Conservation (phyloP, 2,888 invertebrate species). For the Xylota sylvarum region DNA sequence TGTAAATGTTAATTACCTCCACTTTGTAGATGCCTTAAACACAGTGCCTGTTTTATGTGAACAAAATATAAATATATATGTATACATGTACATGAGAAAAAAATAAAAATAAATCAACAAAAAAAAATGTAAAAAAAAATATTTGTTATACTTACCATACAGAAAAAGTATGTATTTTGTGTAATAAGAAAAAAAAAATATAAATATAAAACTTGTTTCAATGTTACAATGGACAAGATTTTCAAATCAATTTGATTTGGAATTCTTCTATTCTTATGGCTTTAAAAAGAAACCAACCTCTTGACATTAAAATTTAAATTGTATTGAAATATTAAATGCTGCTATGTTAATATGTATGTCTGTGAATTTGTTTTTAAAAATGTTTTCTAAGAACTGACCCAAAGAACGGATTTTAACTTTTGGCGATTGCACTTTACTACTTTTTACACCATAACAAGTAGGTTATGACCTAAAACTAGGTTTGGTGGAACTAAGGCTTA, state of each 20-base stretch:
- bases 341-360: background rate
- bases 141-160: constrained; percentile 20
- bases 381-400: background rate
- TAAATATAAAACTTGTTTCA: background rate
- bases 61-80: constrained; percentile 65
- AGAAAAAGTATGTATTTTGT: constrained; percentile 6
- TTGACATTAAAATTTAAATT: constrained; percentile 14
- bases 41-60: constrained; percentile 89
- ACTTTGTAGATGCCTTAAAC: constrained; percentile 93
- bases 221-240: constrained; percentile 12
- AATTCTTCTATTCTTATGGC: constrained; percentile 24
- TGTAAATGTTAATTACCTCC: constrained; percentile 84
- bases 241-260: constrained; percentile 11
- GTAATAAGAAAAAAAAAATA: background rate
- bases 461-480: no score
- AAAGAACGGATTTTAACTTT: no score
- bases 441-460: no score
- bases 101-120: constrained; percentile 28
- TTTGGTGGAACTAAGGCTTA: no score
- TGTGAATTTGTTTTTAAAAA: background rate
- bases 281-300: constrained; percentile 14
- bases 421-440: no score
- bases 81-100: constrained; percentile 59
- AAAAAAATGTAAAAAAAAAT: constrained; percentile 10
- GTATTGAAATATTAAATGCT: background rate